Conservation (phyloP, 2,797 vertebrate species). For the Hirundo rustica region DNA sequence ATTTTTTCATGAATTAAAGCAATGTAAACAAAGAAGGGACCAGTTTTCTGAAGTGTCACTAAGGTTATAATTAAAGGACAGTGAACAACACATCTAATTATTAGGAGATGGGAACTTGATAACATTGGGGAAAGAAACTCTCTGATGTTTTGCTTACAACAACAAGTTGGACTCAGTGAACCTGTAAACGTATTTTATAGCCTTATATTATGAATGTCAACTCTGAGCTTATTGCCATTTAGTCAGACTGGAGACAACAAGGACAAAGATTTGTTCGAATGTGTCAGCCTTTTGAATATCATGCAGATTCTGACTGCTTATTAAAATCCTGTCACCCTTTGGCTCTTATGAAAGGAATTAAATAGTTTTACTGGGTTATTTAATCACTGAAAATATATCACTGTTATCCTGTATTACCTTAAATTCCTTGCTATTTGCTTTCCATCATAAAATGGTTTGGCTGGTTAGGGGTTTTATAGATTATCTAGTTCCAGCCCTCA, state of each 20-base stretch:
- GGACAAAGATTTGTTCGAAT: not conserved
- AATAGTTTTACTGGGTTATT: not conserved
- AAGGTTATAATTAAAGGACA: constrained; percentile 43
- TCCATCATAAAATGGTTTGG: not conserved
- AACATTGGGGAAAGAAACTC: constrained; percentile 31
- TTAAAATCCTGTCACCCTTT: not conserved
- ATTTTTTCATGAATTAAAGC: constrained; percentile 2
- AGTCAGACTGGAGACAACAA: not conserved
- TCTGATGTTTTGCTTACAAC: constrained; percentile 47
- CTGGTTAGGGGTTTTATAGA: not conserved
- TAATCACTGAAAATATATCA: not conserved
- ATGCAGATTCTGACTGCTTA: not conserved
- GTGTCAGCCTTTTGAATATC: not conserved
- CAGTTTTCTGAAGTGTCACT: constrained; percentile 1
- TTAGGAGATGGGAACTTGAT: constrained; percentile 56
- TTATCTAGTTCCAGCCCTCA: not conserved
- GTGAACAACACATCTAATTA: constrained; percentile 15
- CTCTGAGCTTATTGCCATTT: not conserved
- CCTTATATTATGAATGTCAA: not conserved
- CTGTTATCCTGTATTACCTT: not conserved
- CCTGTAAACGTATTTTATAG: not conserved
- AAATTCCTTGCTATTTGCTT: not conserved
- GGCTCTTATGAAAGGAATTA: not conserved
- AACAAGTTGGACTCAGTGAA: constrained; percentile 30
- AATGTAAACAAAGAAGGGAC: constrained; percentile 13